Conservation (phyloP, 1,140 invertebrate genomes). For the Samia ricini region DNA sequence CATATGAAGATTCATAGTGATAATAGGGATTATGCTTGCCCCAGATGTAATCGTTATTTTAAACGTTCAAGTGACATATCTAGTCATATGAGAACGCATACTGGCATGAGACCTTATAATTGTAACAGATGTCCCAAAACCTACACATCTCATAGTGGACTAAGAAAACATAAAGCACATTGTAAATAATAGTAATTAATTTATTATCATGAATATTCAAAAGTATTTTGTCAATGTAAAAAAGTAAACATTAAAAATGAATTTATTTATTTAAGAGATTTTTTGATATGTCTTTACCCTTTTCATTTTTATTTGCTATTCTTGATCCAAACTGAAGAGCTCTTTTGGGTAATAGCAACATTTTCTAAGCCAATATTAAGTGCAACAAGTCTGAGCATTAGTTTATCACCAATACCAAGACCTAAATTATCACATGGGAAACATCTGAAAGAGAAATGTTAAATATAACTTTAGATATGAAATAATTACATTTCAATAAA, state of each 20-base stretch:
- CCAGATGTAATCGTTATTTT: constrained; percentile 80
- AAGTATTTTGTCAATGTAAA: not conserved
- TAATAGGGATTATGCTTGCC: constrained; percentile 50
- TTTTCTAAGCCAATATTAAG: constrained; percentile 83
- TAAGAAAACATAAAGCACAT: constrained; percentile 33
- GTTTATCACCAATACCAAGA: constrained; percentile 94
- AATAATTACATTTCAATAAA: not conserved
- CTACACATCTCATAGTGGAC: constrained; percentile 54
- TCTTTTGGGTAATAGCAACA: constrained; percentile 89
- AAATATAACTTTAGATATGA: not conserved
- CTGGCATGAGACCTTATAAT: constrained; percentile 88
- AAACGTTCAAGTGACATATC: constrained; percentile 78
- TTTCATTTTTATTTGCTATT: constrained; percentile 95
- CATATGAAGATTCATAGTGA: constrained; percentile 49
- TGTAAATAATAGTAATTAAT: constrained; percentile 2
- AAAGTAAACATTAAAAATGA: constrained; percentile 15
- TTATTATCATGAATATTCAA: not conserved
- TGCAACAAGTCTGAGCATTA: constrained; percentile 90
- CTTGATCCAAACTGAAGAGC: constrained; percentile 99
- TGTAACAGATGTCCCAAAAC: constrained; percentile 80
- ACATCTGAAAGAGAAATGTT: constrained; percentile 74
- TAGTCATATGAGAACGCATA: constrained; percentile 92
- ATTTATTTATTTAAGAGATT: constrained; percentile 6
- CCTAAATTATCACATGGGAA: constrained; percentile 81
- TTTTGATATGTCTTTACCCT: constrained; percentile 82